Evolutionary conservation across 2,888 invertebrate species (phyloP).

Genomic region (Drosophila yooni): DNA sequence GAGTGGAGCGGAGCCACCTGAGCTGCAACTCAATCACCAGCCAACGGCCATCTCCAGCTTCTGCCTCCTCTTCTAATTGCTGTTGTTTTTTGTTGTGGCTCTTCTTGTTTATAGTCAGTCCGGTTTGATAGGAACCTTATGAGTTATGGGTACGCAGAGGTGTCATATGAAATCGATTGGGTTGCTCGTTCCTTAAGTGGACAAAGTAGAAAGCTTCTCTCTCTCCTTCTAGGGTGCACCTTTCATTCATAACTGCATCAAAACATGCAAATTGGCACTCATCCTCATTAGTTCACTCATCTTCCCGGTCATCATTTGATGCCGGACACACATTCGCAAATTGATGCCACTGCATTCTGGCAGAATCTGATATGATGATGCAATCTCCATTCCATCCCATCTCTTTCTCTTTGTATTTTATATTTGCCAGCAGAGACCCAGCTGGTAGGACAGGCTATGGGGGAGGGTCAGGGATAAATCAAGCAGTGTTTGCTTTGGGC

Average conservation of each 20-base stretch:
- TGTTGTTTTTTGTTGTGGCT: conserved; percentile 53
- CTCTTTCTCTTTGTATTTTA: conserved; percentile 25
- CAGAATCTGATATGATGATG: conserved; percentile 50
- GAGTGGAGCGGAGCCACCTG: conserved; percentile 48
- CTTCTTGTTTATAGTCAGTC: conserved; percentile 25
- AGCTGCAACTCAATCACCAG: conserved; percentile 76
- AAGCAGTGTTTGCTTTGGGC: conserved; percentile 69
- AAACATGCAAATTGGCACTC: conserved; percentile 61
- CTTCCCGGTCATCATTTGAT: conserved; percentile 23
- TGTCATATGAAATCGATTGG: conserved; percentile 47
- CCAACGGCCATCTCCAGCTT: conserved; percentile 63
- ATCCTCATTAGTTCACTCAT: conserved; percentile 27
- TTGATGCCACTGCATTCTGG: conserved; percentile 41
- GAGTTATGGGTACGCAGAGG: conserved; percentile 59
- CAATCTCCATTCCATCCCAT: conserved; percentile 49
- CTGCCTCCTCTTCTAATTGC: conserved; percentile 69
- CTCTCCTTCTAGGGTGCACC: conserved; percentile 39
- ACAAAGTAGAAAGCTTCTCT: conserved; percentile 56
- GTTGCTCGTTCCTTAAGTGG: conserved; percentile 34
- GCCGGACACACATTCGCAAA: conserved; percentile 55
- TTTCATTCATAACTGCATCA: conserved; percentile 26
- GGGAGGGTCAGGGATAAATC: conserved; percentile 47
- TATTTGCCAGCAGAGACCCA: conserved; percentile 57
- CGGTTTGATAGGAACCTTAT: conserved; percentile 45
- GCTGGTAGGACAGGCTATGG: conserved; percentile 51